Conservation (phyloP, 2,113 vertebrate genomes). For the Tragelaphus imberbis region DNA sequence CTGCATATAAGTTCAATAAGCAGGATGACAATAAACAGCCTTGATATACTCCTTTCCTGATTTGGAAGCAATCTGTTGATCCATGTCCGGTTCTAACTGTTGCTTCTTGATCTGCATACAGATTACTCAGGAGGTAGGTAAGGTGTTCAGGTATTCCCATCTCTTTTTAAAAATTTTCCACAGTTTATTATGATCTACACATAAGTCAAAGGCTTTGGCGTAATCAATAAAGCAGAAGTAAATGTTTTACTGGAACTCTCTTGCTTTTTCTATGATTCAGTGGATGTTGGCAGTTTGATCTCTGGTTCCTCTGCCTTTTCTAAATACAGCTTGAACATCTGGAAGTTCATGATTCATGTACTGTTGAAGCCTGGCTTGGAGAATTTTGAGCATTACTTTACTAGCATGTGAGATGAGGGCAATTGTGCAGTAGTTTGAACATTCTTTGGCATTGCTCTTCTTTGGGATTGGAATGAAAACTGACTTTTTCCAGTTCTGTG, state of each 20-base stretch:
- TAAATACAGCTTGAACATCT: neutral
- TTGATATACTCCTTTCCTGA: neutral
- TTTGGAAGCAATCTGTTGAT: neutral
- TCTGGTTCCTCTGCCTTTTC: neutral
- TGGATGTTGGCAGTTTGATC: neutral
- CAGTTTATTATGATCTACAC: neutral
- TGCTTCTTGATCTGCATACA: neutral
- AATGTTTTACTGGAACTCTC: neutral
- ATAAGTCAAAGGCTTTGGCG: neutral
- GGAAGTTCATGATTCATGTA: neutral
- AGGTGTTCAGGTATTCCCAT: neutral
- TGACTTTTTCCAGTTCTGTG: neutral
- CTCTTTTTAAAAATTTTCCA: neutral
- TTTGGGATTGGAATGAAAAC: neutral
- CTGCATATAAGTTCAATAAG: neutral
- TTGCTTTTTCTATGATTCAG: neutral
- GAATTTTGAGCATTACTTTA: neutral
- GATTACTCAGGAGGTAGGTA: neutral
- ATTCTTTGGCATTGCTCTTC: neutral
- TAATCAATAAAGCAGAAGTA: neutral
- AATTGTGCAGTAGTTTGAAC: neutral
- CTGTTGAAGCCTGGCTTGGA: neutral
- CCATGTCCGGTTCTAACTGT: neutral
- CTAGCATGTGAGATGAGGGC: neutral
- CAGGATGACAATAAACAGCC: neutral